These are phyloP conservation scores for Gymnodraco acuticeps DNA, from an alignment of 2,797 vertebrate species.

Conservation along the genomic window DNA sequence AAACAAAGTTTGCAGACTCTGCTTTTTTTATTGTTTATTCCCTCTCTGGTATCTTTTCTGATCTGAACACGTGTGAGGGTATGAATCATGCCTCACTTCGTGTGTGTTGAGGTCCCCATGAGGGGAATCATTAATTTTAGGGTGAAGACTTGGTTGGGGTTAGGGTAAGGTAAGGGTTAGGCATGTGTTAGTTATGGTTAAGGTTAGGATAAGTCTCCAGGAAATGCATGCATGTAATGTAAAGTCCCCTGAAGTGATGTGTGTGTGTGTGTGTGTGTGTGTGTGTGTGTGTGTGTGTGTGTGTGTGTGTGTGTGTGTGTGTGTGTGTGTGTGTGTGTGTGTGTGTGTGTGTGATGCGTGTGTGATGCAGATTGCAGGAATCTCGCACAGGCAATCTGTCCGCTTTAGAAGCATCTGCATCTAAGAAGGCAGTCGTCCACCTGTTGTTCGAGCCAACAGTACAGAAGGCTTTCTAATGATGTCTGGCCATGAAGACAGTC, in stretches of 20 bases:
- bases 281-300: too few species aligned
- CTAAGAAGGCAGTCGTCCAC: slow-evolving; percentile 51
- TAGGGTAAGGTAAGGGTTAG: too few species aligned
- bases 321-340: neutral
- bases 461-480: slow-evolving; percentile 63
- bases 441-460: slow-evolving; percentile 57
- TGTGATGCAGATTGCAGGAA: slow-evolving; percentile 43
- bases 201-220: too few species aligned
- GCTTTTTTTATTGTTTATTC: slow-evolving; percentile 53
- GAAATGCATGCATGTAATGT: too few species aligned
- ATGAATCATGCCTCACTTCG: neutral
- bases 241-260: too few species aligned
- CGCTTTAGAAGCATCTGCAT: slow-evolving; percentile 62
- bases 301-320: too few species aligned
- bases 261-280: too few species aligned
- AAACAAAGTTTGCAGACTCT: slow-evolving; percentile 47
- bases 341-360: slow-evolving; percentile 8
- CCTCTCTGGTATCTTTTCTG: slow-evolving; percentile 30
- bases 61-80: slow-evolving; percentile 15
- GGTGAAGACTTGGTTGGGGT: too few species aligned
- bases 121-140: too few species aligned
- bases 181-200: too few species aligned
- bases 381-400: slow-evolving; percentile 51
- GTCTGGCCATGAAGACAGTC: slow-evolving; percentile 57
- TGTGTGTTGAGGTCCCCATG: neutral